Evolutionary conservation across 2,797 vertebrate genomes (phyloP).

Genomic region (Clarias fuscus): DNA sequence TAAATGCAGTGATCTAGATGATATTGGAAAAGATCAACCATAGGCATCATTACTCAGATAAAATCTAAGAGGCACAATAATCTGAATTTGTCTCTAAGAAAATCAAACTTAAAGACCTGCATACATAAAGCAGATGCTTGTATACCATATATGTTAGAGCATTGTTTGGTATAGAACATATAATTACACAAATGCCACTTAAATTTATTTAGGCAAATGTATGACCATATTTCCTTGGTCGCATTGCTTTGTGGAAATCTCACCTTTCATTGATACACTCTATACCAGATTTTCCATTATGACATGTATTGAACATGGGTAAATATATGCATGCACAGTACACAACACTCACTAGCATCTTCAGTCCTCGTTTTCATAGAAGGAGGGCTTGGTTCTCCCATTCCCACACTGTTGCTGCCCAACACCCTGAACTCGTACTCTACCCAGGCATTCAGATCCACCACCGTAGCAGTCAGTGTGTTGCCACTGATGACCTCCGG

Average conservation of each 20-base stretch:
- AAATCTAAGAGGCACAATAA: not conserved
- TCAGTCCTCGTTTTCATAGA: conserved; percentile 94
- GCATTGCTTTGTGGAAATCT: not conserved
- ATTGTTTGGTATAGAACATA: not conserved
- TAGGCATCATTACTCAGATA: not conserved
- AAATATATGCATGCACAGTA: conserved; percentile 13
- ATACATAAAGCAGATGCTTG: not conserved
- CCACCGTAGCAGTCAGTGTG: conserved; percentile 85
- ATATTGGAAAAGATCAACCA: not conserved
- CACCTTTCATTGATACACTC: not conserved
- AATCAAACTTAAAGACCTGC: not conserved
- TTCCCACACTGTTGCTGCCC: conserved; percentile 87
- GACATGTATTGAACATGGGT: not conserved
- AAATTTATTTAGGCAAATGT: not conserved
- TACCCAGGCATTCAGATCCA: conserved; percentile 94
- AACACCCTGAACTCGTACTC: conserved; percentile 96
- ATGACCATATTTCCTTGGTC: not conserved
- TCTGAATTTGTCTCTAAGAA: not conserved
- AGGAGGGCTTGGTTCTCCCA: conserved; percentile 91
- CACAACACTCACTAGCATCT: conserved; percentile 89
- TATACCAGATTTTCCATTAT: not conserved
- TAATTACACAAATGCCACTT: not conserved
- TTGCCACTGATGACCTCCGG: conserved; percentile 86
- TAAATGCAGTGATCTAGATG: not conserved
- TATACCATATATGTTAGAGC: not conserved